A percentile compares a stretch with the other conserved stretches of the same genome.
Conservation (phyloP, 2,888 invertebrate species). For the Galeopsomyia nigrocyanea region DNA sequence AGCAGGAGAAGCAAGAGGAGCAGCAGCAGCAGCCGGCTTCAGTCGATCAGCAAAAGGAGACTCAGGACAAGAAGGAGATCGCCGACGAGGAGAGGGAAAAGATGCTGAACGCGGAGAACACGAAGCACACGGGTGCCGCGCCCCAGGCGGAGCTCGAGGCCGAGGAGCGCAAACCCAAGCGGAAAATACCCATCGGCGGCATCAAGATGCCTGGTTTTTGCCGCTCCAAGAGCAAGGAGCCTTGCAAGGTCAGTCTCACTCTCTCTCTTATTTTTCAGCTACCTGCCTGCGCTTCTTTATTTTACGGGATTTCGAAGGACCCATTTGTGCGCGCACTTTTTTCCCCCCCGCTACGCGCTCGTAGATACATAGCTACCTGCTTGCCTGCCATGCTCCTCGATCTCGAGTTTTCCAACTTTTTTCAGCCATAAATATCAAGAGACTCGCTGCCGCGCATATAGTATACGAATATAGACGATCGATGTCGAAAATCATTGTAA, state of each 20-base stretch:
- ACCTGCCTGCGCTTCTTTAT: neutral
- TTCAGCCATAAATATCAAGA: too few species aligned
- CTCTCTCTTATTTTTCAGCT: neutral
- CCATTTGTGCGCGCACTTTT: too few species aligned
- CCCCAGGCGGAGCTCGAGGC: constrained; percentile 66
- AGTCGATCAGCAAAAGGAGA: constrained; percentile 55
- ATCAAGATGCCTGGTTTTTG: constrained; percentile 91
- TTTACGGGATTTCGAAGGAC: too few species aligned
- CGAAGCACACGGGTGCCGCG: constrained; percentile 69
- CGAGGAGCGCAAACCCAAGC: constrained; percentile 73
- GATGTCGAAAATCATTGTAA: too few species aligned
- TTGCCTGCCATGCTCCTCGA: too few species aligned
- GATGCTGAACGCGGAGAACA: constrained; percentile 76
- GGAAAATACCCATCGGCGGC: constrained; percentile 89
- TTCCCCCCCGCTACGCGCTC: too few species aligned
- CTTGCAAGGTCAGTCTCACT: constrained; percentile 73
- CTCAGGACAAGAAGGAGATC: constrained; percentile 66
- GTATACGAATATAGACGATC: too few species aligned
- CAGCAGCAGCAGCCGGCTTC: constrained; percentile 55
- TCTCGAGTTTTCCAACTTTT: too few species aligned
- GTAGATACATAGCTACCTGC: too few species aligned
- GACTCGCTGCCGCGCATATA: too few species aligned
- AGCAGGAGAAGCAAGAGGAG: neutral
- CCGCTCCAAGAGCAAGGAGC: constrained; percentile 82
- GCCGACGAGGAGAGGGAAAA: constrained; percentile 73